A percentile compares a stretch with the other conserved stretches of the same genome.
phyloP scores from a whole-genome alignment of 2,113 vertebrate species.

The Ptilorrhoa leucosticta region DNA sequence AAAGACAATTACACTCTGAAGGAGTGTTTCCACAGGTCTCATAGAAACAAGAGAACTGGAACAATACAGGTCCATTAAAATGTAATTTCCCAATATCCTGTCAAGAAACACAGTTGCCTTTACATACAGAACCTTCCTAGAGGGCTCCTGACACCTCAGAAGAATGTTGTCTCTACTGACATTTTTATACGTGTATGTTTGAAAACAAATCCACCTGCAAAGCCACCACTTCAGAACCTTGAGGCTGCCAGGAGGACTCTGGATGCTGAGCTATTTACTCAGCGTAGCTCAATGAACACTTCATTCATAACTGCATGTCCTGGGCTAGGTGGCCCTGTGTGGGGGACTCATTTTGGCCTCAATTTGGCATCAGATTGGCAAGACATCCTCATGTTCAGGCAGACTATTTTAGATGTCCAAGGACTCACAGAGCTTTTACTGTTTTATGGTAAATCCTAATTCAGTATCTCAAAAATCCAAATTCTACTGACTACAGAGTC shows the following conservation, averaged over 20 bases:
- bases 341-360: neutral
- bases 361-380: neutral
- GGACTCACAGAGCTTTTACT: neutral
- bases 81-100: neutral
- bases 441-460: neutral
- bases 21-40: neutral
- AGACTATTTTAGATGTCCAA: neutral
- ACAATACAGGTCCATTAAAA: neutral
- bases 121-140: neutral
- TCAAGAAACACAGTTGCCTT: neutral
- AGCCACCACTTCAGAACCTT: neutral
- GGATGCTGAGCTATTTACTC: neutral
- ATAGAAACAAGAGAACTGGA: neutral
- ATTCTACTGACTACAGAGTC: neutral
- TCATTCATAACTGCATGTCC: neutral
- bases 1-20: constrained; percentile 9
- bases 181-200: neutral
- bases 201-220: neutral
- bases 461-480: neutral
- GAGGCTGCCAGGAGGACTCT: neutral
- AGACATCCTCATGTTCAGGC: neutral
- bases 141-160: neutral
- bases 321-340: fast-evolving
- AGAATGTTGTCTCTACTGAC: neutral
- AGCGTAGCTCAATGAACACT: neutral